Evolutionary conservation across 2,113 vertebrate genomes (phyloP), one percentile per base, ranked within the genome.

Genomic region (Ageneiosus marmoratus): DNA sequence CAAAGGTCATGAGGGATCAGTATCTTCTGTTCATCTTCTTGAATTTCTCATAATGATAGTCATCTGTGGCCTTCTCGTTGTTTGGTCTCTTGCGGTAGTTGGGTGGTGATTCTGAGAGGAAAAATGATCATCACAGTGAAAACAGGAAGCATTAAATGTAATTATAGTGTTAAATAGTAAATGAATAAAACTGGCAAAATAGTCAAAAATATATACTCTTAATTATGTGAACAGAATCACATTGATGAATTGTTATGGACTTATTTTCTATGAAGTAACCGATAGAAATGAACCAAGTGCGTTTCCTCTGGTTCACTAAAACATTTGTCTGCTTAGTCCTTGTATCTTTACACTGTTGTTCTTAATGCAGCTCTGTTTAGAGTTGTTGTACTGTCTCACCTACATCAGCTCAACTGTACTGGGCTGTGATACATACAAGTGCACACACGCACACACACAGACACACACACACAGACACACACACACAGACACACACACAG

Each of bases 11-110:
- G 22, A 53, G 34, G n/a, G 27, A 46, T 95, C 82, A 98, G 81
- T 99, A 99, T 83, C 98, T 88, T 29, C 98, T 92, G 81, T 98
- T 99, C 98, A 99, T 99, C 94, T 99, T 99, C 94, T 99, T 99
- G 91, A 99, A 99, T 87, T 98, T 99, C 91, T 99, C 98, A 12
- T 99, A 99, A 87, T 99, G 98, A 86, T 99, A 99, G 89, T 99
- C 98, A 32, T 99, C 98, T 0, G 97, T 99, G 63, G 98, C 98
- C 87, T 99, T 99, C 86, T 99, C 98, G 0, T 98, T 98, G 82
- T 96, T 95, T 0, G 98, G 98, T 4, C 98, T 95, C 86, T 99
- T 99, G 83, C 97, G 97, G 87, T 87, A 89, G 85, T 95, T 98
- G 0, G 95, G 96, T 65, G 96, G 96, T 77, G 96, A 94, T 4